Conservation (phyloP, 1,140 invertebrate genomes). For the Drosophila mayri region DNA sequence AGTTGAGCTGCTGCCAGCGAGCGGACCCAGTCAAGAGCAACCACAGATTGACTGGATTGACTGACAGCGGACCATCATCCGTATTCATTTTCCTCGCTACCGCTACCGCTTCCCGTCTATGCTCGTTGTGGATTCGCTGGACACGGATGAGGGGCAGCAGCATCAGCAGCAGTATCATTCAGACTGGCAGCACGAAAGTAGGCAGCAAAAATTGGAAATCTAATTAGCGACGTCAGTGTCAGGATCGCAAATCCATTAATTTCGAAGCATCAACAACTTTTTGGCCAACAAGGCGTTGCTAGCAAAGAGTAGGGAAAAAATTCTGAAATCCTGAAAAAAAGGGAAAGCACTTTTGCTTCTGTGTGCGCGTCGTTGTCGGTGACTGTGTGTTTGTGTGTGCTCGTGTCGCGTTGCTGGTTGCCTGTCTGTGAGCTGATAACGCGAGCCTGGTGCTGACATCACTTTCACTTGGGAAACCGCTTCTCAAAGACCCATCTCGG, state of each 20-base stretch:
- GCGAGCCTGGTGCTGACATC: constrained; percentile 66
- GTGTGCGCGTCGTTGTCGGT: constrained; percentile 22
- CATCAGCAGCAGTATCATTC: constrained; percentile 5
- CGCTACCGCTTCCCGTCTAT: constrained; percentile 10
- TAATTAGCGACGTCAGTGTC: constrained; percentile 58
- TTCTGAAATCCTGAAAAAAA: constrained; percentile 30
- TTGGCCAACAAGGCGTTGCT: constrained; percentile 50
- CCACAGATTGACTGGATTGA: constrained; percentile 39
- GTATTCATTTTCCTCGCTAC: constrained; percentile 17
- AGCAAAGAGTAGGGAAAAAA: constrained; percentile 16
- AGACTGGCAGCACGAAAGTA: constrained; percentile 14
- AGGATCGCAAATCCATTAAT: constrained; percentile 49
- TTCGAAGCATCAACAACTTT: constrained; percentile 34
- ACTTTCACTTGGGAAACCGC: constrained; percentile 53
- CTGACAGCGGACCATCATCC: constrained; percentile 32
- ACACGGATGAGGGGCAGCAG: constrained; percentile 26
- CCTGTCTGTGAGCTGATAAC: constrained; percentile 42
- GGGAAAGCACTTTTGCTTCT: constrained; percentile 46
- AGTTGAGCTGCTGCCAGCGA: constrained; percentile 29
- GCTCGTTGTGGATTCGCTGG: constrained; percentile 13
- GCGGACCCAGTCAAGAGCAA: constrained; percentile 18
- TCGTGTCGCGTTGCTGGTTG: constrained; percentile 16
- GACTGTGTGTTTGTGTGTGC: constrained; percentile 9
- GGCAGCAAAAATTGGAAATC: constrained; percentile 44
- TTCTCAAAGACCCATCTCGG: constrained; percentile 12